A percentile compares a stretch with the other conserved stretches of the same genome.
These are phyloP conservation scores for Hoplostethus atlanticus DNA, from an alignment of 2,797 vertebrate species.

Conservation along the genomic window DNA sequence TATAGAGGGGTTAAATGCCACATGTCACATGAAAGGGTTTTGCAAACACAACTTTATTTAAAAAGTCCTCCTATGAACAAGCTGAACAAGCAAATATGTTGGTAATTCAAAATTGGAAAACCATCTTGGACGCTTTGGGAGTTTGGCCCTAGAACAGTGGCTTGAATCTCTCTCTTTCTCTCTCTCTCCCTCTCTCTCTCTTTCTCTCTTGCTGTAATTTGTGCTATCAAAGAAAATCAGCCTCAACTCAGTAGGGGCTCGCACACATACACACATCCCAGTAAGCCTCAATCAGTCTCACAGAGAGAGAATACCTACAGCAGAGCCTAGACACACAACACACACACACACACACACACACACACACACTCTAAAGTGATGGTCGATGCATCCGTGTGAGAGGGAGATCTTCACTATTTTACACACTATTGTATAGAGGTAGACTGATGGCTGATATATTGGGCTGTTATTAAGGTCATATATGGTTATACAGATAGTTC, in stretches of 20 bases:
- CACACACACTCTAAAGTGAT: not conserved
- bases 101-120: slow-evolving; percentile 48
- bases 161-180: slow-evolving; percentile 16
- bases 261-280: slow-evolving; percentile 51
- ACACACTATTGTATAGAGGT: no score
- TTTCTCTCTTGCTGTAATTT: slow-evolving; percentile 40
- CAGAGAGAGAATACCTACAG: slow-evolving; percentile 21
- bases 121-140: not conserved
- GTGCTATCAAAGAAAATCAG: slow-evolving; percentile 63
- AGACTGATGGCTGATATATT: no score
- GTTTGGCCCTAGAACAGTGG: not conserved
- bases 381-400: not conserved
- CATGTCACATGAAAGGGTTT: not conserved
- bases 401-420: no score
- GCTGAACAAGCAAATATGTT: slow-evolving; percentile 38
- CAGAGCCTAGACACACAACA: slow-evolving; percentile 18
- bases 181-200: slow-evolving; percentile 13
- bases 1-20: not conserved
- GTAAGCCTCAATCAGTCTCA: slow-evolving; percentile 49
- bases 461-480: no score
- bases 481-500: no score
- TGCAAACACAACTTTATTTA: slow-evolving; percentile 32
- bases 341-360: slow-evolving; percentile 9
- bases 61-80: slow-evolving; percentile 25
- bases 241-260: slow-evolving; percentile 54